phyloP scores from a whole-genome alignment of 2,113 vertebrate species.

The Dermatemys mawii region DNA sequence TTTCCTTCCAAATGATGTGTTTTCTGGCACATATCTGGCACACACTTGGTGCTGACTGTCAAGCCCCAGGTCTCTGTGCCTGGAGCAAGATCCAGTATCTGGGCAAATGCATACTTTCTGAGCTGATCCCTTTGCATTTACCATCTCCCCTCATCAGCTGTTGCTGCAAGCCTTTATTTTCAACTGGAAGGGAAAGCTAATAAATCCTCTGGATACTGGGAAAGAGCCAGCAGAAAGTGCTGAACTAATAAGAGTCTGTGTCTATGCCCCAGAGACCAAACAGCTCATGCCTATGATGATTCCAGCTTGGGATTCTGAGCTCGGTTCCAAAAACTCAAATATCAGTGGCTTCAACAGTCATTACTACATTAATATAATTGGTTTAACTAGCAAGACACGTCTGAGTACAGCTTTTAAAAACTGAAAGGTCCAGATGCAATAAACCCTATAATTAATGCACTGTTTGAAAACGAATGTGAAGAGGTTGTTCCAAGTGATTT shows the following conservation, averaged over 20 bases:
- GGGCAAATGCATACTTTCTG: background rate
- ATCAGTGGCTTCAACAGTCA: background rate
- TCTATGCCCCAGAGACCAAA: background rate
- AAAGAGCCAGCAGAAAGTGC: constrained; percentile 7
- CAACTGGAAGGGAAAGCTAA: background rate
- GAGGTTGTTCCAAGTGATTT: background rate
- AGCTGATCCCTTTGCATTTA: background rate
- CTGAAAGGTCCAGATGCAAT: background rate
- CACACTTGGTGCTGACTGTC: background rate
- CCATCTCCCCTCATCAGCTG: background rate
- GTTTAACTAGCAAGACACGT: background rate
- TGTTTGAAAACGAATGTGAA: background rate
- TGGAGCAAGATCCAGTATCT: background rate
- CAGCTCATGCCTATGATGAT: background rate
- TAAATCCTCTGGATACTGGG: constrained; percentile 4
- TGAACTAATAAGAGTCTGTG: background rate
- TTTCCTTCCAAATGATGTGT: background rate
- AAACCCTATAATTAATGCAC: background rate
- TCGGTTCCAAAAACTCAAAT: background rate
- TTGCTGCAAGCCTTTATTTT: background rate
- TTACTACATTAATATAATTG: background rate
- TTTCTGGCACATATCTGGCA: background rate
- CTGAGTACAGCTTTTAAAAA: background rate
- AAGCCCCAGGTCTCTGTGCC: background rate
- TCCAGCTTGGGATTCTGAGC: background rate